These are phyloP conservation scores for Maccullochella peelii DNA, from an alignment of 2,113 vertebrate species.

Conservation along the genomic window DNA sequence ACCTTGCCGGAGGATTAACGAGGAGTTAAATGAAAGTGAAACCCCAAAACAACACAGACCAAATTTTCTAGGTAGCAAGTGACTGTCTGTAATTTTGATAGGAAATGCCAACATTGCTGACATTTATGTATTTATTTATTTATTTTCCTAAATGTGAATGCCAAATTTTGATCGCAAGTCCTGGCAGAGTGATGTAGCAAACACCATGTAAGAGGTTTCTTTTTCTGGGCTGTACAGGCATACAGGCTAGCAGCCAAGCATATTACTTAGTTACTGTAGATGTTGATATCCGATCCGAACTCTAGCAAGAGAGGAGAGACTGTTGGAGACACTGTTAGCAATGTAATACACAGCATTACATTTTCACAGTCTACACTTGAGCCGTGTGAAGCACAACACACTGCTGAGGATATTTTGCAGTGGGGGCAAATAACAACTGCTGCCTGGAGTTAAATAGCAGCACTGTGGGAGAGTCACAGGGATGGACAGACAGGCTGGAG, in stretches of 20 bases:
- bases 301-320: not conserved
- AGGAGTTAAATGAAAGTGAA: not conserved
- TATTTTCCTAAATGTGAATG: not conserved
- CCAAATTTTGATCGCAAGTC: not conserved
- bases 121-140: not conserved
- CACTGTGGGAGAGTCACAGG: conserved; percentile 34
- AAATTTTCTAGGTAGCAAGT: not conserved
- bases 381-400: conserved; percentile 37
- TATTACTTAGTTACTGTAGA: not conserved
- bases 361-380: conserved; percentile 30
- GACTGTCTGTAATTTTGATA: not conserved
- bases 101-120: not conserved
- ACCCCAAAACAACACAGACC: not conserved
- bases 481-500: conserved; percentile 42
- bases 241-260: not conserved
- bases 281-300: conserved; percentile 6
- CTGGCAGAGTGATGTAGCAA: not conserved
- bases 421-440: conserved; percentile 26
- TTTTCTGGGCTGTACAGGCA: not conserved
- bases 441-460: conserved; percentile 55
- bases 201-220: not conserved
- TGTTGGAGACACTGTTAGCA: conserved; percentile 4
- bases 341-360: conserved; percentile 24
- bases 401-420: conserved; percentile 37
- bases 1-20: not conserved